Conservation (phyloP, 2,888 invertebrate species). For the Synanthedon myopaeformis region DNA sequence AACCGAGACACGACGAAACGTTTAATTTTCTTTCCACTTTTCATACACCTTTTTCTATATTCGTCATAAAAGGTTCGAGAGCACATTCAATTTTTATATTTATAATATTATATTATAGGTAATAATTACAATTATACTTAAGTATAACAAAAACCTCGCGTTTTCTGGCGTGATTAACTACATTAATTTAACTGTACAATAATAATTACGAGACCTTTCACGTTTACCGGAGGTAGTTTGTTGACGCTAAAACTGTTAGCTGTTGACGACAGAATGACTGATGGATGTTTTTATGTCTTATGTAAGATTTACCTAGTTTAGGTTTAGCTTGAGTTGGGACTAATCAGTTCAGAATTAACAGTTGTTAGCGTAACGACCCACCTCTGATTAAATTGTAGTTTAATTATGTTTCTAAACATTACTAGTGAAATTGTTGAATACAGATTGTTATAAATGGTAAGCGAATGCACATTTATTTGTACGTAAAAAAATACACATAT, state of each 20-base stretch:
- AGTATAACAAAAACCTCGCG: constrained; percentile 57
- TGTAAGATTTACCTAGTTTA: too few species aligned
- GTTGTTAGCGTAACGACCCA: too few species aligned
- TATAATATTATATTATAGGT: constrained; percentile 17
- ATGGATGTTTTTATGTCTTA: too few species aligned
- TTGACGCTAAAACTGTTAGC: too few species aligned
- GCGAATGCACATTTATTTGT: not conserved
- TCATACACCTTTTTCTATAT: constrained; percentile 70
- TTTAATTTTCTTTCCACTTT: constrained; percentile 66
- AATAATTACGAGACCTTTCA: constrained; percentile 67
- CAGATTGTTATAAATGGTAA: constrained; percentile 11
- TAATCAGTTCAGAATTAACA: too few species aligned
- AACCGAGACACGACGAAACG: constrained; percentile 67
- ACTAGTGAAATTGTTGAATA: constrained; percentile 47
- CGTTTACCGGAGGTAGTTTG: constrained; percentile 26
- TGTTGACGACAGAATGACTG: too few species aligned
- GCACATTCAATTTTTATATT: constrained; percentile 56
- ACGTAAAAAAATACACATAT: not conserved
- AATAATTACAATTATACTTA: constrained; percentile 55
- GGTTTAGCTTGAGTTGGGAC: too few species aligned
- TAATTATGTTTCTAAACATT: constrained; percentile 43
- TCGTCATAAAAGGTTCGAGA: constrained; percentile 69
- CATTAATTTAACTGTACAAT: constrained; percentile 69
- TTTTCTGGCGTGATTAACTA: constrained; percentile 64
- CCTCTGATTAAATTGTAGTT: not conserved